phyloP scores from a whole-genome alignment of 2,888 invertebrate species.

The Celastrina argiolus region DNA sequence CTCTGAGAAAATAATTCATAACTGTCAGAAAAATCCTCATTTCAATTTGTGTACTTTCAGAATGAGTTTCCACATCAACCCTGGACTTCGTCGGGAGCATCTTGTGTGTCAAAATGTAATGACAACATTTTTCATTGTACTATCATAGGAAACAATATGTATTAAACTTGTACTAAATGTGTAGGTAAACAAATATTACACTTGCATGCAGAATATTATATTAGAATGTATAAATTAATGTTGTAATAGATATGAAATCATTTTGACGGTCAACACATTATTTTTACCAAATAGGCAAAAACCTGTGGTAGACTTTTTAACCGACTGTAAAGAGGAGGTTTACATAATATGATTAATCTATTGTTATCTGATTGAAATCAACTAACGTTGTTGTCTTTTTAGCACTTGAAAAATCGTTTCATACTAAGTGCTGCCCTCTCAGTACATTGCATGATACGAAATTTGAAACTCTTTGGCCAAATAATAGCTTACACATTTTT shows the following conservation, averaged over 20 bases:
- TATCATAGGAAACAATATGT: background rate
- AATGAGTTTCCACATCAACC: background rate
- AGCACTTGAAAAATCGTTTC: too few species aligned
- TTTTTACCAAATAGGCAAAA: too few species aligned
- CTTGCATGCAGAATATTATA: background rate
- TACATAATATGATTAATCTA: too few species aligned
- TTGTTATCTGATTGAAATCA: too few species aligned
- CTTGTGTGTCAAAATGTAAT: constrained; percentile 21
- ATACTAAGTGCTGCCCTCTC: too few species aligned
- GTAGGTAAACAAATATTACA: background rate
- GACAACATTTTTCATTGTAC: constrained; percentile 20
- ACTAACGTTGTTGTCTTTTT: too few species aligned
- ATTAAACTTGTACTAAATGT: background rate
- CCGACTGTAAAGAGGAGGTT: too few species aligned
- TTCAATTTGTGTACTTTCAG: background rate
- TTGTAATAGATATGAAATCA: background rate
- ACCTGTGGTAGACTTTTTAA: too few species aligned
- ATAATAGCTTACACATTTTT: too few species aligned
- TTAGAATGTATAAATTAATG: background rate
- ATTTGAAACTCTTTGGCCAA: too few species aligned
- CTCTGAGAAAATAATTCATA: too few species aligned
- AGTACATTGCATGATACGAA: too few species aligned
- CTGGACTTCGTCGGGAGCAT: background rate
- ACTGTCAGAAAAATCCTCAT: background rate
- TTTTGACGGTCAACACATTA: constrained; percentile 10